phyloP scores from a whole-genome alignment of 2,797 vertebrate species.

The Parotocinclus haroldoi region DNA sequence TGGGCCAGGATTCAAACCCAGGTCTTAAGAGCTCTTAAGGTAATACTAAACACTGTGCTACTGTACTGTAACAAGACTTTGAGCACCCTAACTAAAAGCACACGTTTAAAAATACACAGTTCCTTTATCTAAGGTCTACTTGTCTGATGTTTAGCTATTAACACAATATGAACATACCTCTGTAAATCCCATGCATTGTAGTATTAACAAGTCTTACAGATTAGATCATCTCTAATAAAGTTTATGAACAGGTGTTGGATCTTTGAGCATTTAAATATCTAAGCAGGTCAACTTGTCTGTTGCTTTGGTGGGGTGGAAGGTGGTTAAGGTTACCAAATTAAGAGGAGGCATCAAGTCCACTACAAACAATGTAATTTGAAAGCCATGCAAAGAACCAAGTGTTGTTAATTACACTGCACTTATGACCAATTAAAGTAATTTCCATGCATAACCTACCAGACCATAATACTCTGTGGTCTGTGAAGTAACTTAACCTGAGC shows the following conservation, averaged over 20 bases:
- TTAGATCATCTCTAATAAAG: constrained; percentile 23
- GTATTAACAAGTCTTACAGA: constrained; percentile 30
- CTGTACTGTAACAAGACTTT: too few species aligned
- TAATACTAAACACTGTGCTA: too few species aligned
- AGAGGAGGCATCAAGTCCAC: constrained; percentile 26
- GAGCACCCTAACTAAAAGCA: too few species aligned
- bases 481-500: constrained; percentile 31
- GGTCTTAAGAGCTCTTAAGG: too few species aligned
- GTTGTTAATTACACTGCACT: constrained; percentile 45
- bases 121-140: too few species aligned
- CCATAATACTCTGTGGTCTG: constrained; percentile 15
- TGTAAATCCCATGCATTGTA: constrained; percentile 22
- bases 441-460: constrained; percentile 31
- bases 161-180: too few species aligned
- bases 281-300: not conserved
- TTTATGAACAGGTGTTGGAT: constrained; percentile 35
- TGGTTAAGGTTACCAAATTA: constrained; percentile 32
- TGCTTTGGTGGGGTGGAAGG: constrained; percentile 14
- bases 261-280: constrained; percentile 15
- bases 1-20: too few species aligned
- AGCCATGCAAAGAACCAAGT: constrained; percentile 46
- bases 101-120: too few species aligned
- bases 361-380: constrained; percentile 40
- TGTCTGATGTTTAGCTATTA: too few species aligned
- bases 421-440: constrained; percentile 47